Evolutionary conservation across 2,888 invertebrate species (phyloP), one percentile per base, ranked within the genome.

Genomic region (Sabellastarte sp.): DNA sequence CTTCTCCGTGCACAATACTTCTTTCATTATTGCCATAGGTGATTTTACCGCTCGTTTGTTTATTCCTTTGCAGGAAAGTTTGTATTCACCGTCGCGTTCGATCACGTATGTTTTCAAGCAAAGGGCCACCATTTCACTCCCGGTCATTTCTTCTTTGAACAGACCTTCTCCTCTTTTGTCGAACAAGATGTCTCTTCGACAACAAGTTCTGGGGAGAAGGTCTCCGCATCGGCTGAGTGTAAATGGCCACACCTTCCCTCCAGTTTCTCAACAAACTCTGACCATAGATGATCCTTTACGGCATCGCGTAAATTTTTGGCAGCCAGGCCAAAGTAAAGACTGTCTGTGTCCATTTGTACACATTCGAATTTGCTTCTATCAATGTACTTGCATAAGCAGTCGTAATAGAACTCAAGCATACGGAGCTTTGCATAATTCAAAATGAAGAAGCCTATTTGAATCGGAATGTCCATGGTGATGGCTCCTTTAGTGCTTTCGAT

Each of bases 291-390:
- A 15, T 10, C 10, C 41, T 41, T 41, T 10, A 41, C 20, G 41
- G 20, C 41, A 20, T 41, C 41, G 20, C 10, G 10, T 10, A 26
- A 10, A 10, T 10, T 10, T 29, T 10, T 5, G 15, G 10, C 30
- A 57, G 28, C 31, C 10, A 57, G 10, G 5, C 28, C 30, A 10
- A 30, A 29, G 24, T 57, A 57, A n/a, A 57, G 31, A 26, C 10
- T 15, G 26, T 57, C 57, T 57, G 57, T 57, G 57, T 57, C 57
- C 57, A 57, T 57, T 57, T 57, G 28, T 20, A 5, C 5, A 10
- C 15, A 30, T 24, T 57, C 57, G 29, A 57, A 57, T 5, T 57
- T 24, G 4, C 4, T 10, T 10, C 57, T 10, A 57, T 31, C 30
- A 5, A 26, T 10, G 10, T n/a, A 30, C 15, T 57, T 30, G 24